Base-by-base conservation (phyloP, 2,888 invertebrate genomes). In the Metopia argyrocephala region DNA sequence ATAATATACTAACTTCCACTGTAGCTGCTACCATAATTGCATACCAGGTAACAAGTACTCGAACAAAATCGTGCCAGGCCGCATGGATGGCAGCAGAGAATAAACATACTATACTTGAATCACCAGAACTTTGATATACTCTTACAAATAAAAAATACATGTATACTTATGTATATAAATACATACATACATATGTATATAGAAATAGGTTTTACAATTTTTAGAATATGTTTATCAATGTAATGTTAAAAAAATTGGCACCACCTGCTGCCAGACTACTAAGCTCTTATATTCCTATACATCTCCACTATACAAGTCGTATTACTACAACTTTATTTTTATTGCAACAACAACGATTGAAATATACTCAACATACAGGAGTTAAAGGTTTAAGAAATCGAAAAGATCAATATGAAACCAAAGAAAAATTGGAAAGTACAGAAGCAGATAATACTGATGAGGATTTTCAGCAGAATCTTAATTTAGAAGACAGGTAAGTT, bases 41-140 rank as follows among this genome's bases (percentile, higher is more conserved):
- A 0, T 92, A 91, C 74, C 87, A 90, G 71, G 82, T 90, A 0
- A 91, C 91, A 2, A 87, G 88, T 12, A 87, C 87, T 18, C 86
- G 90, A 18, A 90, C 90, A 0, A 89, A 87, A 79, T 85, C 89
- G n/a, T 92, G 91, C 78, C 91, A 91, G 85, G 89, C 90, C 15
- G 89, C 89, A 57, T 91, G 91, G 91, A 89, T 91, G 89, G 91
- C 91, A 38, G 88, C 87, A 18, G 91, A 91, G 84, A 88, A 89
- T 75, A 91, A 91, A 79, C 88, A 89, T 78, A 89, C 91, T 2
- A 88, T 90, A 69, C 87, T 91, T 27, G 89, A 90, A 68, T 90
- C 90, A 64, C 25, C 84, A 18, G 86, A 87, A 21, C 88, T 85
- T 84, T 87, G 86, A 76, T 7, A 86, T 38, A 56, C 15, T n/a